Percentiles rank a stretch among this genome's conserved stretches.
phyloP scores from a whole-genome alignment of 2,113 vertebrate genomes.

The Sturnus vulgaris region DNA sequence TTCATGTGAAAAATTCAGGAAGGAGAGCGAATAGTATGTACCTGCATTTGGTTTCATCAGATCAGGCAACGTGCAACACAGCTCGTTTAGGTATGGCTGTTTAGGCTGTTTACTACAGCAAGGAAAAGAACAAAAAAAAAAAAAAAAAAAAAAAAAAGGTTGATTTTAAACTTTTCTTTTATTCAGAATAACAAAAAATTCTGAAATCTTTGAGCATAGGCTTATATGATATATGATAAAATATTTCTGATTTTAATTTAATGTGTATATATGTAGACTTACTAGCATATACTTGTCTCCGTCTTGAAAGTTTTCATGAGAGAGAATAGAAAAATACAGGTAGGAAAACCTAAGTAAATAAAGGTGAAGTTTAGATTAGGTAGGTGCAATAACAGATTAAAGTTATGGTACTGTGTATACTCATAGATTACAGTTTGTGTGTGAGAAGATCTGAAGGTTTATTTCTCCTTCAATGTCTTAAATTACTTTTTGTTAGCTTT shows the following conservation, averaged over 20 bases:
- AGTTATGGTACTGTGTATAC: background rate
- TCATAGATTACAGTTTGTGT: background rate
- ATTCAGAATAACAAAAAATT: background rate
- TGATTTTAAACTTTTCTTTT: background rate
- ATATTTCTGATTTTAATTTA: background rate
- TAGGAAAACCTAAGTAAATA: background rate
- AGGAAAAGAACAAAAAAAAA: background rate
- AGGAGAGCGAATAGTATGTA: background rate
- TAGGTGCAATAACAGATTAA: background rate
- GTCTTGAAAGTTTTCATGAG: background rate
- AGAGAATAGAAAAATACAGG: background rate
- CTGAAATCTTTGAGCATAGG: background rate
- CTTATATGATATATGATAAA: background rate
- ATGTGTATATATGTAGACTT: background rate
- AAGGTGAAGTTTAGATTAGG: background rate
- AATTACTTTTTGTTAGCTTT: background rate
- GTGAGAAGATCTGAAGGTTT: background rate
- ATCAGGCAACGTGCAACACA: background rate
- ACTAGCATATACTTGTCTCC: background rate
- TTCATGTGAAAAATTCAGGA: background rate
- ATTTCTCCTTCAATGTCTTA: background rate
- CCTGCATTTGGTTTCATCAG: background rate
- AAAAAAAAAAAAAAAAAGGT: accelerated
- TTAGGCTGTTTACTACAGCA: background rate
- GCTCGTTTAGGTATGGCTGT: accelerated